phyloP scores from a whole-genome alignment of 1,140 invertebrate genomes.

The Hyles vespertilio region DNA sequence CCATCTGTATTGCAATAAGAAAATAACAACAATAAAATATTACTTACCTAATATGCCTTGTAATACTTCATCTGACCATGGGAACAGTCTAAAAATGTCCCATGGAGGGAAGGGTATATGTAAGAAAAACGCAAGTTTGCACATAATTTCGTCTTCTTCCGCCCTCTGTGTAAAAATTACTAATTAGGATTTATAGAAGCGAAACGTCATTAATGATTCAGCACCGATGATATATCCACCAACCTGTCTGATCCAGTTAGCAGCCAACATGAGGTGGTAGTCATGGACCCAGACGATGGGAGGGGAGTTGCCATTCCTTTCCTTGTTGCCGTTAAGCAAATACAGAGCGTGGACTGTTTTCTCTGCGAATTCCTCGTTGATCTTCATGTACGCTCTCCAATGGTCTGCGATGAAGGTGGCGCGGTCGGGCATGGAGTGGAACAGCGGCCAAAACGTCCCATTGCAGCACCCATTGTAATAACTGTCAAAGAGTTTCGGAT shows the following conservation, averaged over 20 bases:
- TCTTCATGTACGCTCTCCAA: conserved; percentile 88
- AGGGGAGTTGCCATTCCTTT: conserved; percentile 74
- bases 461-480: conserved; percentile 96
- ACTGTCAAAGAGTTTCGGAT: conserved; percentile 84
- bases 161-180: conserved; percentile 75
- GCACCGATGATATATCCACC: too few relatives aligned
- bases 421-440: conserved; percentile 91
- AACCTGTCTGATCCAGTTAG: conserved; percentile 90
- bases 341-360: conserved; percentile 86
- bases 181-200: background rate
- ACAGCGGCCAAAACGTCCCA: conserved; percentile 93
- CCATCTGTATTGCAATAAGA: too few relatives aligned
- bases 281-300: conserved; percentile 95
- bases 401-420: conserved; percentile 87
- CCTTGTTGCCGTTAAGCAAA: conserved; percentile 77
- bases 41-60: conserved; percentile 87
- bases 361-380: conserved; percentile 89
- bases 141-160: conserved; percentile 85
- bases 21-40: background rate
- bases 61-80: conserved; percentile 94
- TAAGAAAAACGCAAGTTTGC: conserved; percentile 92
- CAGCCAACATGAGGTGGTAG: conserved; percentile 92
- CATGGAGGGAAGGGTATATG: conserved; percentile 95
- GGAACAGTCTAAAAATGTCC: conserved; percentile 93
- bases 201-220: too few relatives aligned